Evolutionary conservation across 2,797 vertebrate species (phyloP), one percentile per base, ranked within the genome.

Genomic region (Vultur gryphus): DNA sequence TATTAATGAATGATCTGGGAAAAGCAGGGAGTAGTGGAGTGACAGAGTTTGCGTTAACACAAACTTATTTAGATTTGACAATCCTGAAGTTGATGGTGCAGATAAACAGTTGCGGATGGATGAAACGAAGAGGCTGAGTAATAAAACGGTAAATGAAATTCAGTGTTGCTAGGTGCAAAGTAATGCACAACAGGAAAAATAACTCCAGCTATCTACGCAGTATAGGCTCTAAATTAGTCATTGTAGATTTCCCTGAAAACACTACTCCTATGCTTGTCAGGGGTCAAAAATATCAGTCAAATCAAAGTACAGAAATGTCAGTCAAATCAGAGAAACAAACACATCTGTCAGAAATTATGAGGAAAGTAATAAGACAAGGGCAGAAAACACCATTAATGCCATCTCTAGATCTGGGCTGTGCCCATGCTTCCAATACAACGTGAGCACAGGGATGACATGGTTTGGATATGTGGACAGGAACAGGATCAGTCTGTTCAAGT

Each of bases 141-240:
- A 89, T 87, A 73, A 94, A 95, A 89, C 1, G 3, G 21, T 37
- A 87, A 93, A 88, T 87, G 62, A 94, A 96, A 89, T 77, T 85
- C 44, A 62, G 64, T 52, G 64, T 72, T 84, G 24, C 20, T 90
- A 70, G 48, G 43, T 80, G 37, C 71, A 91, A 93, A 90, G 81
- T 84, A 84, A 70, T 41, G 46, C 66, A 73, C 35, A 78, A 31
- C 11, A 72, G 43, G 58, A 90, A 81, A 83, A 94, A 65, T 81
- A 75, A 26, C 46, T 90, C 23, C 39, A 58, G 39, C 33, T 94
- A n/a, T 46, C n/a, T 76, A 19, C 0, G 1, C n/a, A n/a, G 5
- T 70, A 41, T 26, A 59, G 18, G 11, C 16, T 62, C 13, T n/a
- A 85, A 89, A 73, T 44, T 49, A 84, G 43, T 16, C 12, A 39